Base-by-base conservation (phyloP, 1,140 invertebrate genomes). In the Metaphire vulgaris region DNA sequence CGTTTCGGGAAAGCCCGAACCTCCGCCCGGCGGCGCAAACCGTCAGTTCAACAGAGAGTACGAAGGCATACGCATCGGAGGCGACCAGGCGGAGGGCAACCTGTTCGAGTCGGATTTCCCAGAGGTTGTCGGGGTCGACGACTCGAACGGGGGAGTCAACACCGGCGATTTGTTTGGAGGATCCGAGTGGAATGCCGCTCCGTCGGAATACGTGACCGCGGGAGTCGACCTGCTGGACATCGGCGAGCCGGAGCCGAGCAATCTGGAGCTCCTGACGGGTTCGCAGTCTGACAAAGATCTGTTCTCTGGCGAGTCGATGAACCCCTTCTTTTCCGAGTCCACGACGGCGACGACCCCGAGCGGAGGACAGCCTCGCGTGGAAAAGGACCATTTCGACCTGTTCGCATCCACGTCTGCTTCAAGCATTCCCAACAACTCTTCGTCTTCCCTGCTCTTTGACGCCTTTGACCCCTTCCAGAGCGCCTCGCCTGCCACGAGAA, bases 211-310 rank as follows among this genome's bases (percentile, higher is more conserved):
- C 29, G 41, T 80, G 32, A 75, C 78, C 6, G 77, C 79, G 33
- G 73, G 81, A 33, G 75, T 80, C 2, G 79, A 81, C 72, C 76
- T 82, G 41, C 76, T 85, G 32, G 76, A 82, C 75, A 81, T 85
- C 41, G 80, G 80, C 72, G 75, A 64, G n/a, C 28, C 74, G 14
- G 74, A 80, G 28, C 75, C 79, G 56, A 83, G 83, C 75, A 88
- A 89, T 80, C 89, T 90, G 80, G 91, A 92, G 86, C 84, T 92
- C 69, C 85, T 92, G 28, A 89, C 88, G 70, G 80, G 77, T 29
- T 69, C 31, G 21, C 56, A 33, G 70, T 72, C 16, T 72, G 64
- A 77, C 34, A 74, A 69, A 32, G 14, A 29, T 78, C 28, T 33
- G 6, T 56, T 56, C 21, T 6, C 6, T 56, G 41, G 41, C 6